These are phyloP conservation scores for Cololabis saira DNA, from an alignment of 2,113 vertebrate species.

Conservation along the genomic window DNA sequence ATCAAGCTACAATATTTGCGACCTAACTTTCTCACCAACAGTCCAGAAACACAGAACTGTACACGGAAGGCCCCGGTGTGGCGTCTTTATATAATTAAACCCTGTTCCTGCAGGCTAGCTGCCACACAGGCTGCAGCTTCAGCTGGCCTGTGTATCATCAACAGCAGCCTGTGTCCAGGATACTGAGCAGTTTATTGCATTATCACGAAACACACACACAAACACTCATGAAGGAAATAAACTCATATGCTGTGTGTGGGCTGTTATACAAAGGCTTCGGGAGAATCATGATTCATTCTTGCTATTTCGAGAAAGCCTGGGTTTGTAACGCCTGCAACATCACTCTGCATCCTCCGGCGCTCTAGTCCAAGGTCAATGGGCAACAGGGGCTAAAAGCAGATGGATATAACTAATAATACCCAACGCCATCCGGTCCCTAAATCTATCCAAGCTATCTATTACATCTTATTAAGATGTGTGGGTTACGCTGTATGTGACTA, in stretches of 20 bases:
- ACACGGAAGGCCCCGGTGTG: constrained; percentile 14
- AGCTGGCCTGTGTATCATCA: constrained; percentile 69
- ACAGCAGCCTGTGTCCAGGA: constrained; percentile 68
- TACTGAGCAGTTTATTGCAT: constrained; percentile 69
- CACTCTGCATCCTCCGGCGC: constrained; percentile 28
- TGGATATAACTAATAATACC: constrained; percentile 58
- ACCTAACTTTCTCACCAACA: constrained; percentile 5
- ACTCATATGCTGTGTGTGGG: constrained; percentile 58
- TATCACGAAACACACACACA: constrained; percentile 54
- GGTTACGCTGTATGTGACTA: constrained; percentile 14
- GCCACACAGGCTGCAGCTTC: constrained; percentile 55
- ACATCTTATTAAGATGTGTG: constrained; percentile 37
- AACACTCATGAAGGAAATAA: constrained; percentile 24
- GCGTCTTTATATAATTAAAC: constrained; percentile 39
- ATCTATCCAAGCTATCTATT: constrained; percentile 37
- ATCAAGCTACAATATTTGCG: not conserved
- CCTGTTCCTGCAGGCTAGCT: constrained; percentile 21
- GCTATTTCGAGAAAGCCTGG: constrained; percentile 60
- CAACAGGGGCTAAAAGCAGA: constrained; percentile 35
- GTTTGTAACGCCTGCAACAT: constrained; percentile 39
- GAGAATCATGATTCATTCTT: constrained; percentile 49
- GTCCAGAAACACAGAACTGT: not conserved
- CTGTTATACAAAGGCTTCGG: constrained; percentile 34
- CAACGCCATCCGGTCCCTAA: constrained; percentile 41
- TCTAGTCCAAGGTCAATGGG: constrained; percentile 45